Conservation (phyloP, 2,797 vertebrate species). For the Chloroceryle inda region DNA sequence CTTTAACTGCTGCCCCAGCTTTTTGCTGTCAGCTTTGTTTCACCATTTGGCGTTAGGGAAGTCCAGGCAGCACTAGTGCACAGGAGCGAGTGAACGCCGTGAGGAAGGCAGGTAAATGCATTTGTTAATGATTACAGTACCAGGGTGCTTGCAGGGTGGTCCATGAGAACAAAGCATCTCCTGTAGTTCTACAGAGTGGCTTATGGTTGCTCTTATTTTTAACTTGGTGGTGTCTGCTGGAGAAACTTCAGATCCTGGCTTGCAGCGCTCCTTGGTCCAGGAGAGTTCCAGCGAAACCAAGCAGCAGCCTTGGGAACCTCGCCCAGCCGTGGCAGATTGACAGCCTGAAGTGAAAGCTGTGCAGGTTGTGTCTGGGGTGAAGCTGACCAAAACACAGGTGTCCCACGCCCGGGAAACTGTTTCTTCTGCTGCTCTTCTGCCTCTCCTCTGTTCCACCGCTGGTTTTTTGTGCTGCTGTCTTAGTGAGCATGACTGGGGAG, state of each 20-base stretch:
- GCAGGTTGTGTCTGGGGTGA: neutral
- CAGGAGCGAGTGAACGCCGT: neutral
- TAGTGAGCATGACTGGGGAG: neutral
- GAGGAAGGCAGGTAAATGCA: slow-evolving; percentile 4
- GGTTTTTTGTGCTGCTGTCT: neutral
- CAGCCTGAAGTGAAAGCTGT: neutral
- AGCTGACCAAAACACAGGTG: neutral
- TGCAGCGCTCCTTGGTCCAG: neutral
- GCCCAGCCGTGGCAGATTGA: neutral
- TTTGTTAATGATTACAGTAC: neutral
- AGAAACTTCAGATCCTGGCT: neutral
- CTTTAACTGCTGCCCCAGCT: slow-evolving; percentile 60
- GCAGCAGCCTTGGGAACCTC: neutral
- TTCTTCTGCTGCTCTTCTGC: neutral
- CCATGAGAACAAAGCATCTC: neutral
- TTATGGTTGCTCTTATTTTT: neutral
- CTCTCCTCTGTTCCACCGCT: neutral
- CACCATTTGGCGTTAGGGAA: slow-evolving; percentile 27
- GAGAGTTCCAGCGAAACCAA: neutral
- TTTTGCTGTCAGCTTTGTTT: slow-evolving; percentile 52
- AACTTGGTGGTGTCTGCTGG: neutral
- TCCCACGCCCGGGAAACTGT: neutral
- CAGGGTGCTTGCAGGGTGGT: neutral
- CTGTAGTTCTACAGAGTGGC: neutral
- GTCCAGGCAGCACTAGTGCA: slow-evolving; percentile 7